phyloP scores from a whole-genome alignment of 2,113 vertebrate species.

The Calidris pugnax region DNA sequence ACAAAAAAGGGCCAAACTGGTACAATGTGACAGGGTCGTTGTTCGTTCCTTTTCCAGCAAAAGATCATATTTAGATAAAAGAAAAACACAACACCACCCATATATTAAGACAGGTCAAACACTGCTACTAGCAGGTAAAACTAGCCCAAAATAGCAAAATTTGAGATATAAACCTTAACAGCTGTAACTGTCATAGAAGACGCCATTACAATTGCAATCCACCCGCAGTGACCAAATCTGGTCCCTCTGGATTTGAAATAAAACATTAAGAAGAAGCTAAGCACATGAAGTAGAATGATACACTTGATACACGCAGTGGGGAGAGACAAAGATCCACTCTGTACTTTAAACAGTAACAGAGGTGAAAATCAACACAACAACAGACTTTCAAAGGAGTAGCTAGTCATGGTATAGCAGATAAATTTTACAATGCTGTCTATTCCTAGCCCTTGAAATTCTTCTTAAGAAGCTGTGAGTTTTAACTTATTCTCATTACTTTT shows the following conservation, averaged over 20 bases:
- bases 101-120: not conserved
- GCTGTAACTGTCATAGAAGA: not conserved
- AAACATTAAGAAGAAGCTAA: not conserved
- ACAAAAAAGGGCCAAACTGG: rapidly evolving
- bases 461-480: not conserved
- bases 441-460: not conserved
- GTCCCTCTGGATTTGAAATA: not conserved
- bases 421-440: not conserved
- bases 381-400: not conserved
- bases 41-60: not conserved
- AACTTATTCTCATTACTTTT: not conserved
- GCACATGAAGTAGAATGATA: not conserved
- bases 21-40: not conserved
- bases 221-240: not conserved
- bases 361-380: not conserved
- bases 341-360: not conserved
- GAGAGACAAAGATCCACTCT: not conserved
- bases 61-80: not conserved
- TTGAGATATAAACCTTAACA: not conserved
- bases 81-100: not conserved
- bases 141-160: not conserved
- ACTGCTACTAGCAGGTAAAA: not conserved
- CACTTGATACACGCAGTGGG: not conserved
- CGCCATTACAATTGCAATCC: not conserved
- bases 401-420: not conserved